Conservation (phyloP, 2,888 invertebrate genomes). For the Cerastoderma edule region DNA sequence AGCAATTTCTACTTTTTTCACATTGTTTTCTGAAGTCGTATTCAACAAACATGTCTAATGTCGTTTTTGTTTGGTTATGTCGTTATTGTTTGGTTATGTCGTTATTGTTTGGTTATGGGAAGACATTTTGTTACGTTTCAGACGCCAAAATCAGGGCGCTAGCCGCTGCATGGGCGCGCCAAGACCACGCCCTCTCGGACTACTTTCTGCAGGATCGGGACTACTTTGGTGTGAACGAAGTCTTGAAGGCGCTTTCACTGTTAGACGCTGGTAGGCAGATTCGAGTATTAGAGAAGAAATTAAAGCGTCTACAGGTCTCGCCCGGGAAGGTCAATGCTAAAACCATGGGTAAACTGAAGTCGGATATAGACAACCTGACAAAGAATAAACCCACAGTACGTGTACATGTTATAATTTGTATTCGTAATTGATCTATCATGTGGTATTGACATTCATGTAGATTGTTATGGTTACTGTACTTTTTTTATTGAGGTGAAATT, state of each 20-base stretch:
- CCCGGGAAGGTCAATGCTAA: slow-evolving; percentile 71
- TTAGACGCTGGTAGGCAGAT: slow-evolving; percentile 80
- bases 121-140: not conserved
- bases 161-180: slow-evolving; percentile 81
- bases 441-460: too few species aligned
- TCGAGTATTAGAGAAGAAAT: slow-evolving; percentile 78
- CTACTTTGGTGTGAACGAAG: slow-evolving; percentile 78
- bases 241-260: slow-evolving; percentile 77
- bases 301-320: slow-evolving; percentile 75
- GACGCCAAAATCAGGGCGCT: slow-evolving; percentile 76
- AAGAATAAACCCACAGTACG: slow-evolving; percentile 76
- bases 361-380: slow-evolving; percentile 79
- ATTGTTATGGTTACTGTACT: too few species aligned
- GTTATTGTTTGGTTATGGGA: too few species aligned
- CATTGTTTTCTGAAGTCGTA: too few species aligned
- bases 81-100: too few species aligned
- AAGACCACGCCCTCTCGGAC: slow-evolving; percentile 76
- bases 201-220: slow-evolving; percentile 72
- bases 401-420: too few species aligned
- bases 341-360: slow-evolving; percentile 79
- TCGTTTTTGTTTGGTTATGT: too few species aligned
- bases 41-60: too few species aligned
- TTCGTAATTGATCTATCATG: too few species aligned
- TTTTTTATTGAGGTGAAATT: too few species aligned
- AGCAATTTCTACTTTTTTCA: too few species aligned